phyloP scores from a whole-genome alignment of 2,113 vertebrate species.

The Hippoglossus stenolepis region DNA sequence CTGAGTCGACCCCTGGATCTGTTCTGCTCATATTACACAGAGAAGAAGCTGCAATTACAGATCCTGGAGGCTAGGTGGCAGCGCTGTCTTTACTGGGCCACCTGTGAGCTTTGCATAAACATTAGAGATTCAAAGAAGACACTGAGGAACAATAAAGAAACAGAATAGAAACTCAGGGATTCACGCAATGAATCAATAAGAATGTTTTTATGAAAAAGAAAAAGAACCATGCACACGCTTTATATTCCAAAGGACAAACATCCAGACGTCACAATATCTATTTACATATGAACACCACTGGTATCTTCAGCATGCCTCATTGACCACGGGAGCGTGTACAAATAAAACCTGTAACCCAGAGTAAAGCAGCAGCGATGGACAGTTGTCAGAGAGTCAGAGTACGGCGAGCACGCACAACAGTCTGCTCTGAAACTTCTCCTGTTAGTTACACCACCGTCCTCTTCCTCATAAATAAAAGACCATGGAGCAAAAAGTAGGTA shows the following conservation, averaged over 20 bases:
- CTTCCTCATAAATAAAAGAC: neutral
- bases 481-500: constrained; percentile 10
- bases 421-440: neutral
- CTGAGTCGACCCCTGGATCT: neutral
- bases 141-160: neutral
- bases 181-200: constrained; percentile 22
- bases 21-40: neutral
- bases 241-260: constrained; percentile 56
- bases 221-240: constrained; percentile 56
- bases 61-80: constrained; percentile 45
- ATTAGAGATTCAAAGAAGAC: constrained; percentile 15
- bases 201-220: constrained; percentile 57
- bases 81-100: constrained; percentile 45
- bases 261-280: constrained; percentile 58
- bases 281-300: constrained; percentile 70
- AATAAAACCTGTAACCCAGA: constrained; percentile 41
- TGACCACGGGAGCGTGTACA: constrained; percentile 38
- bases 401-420: constrained; percentile 23
- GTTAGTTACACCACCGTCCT: neutral
- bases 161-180: constrained; percentile 15
- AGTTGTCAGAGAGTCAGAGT: constrained; percentile 30
- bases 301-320: constrained; percentile 57
- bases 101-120: constrained; percentile 7
- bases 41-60: constrained; percentile 24
- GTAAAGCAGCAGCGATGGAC: constrained; percentile 30